Percentiles rank a stretch among this genome's conserved stretches.
These are phyloP conservation scores for Dendrophyllia cribrosa DNA, from an alignment of 64 coral and sea anemone species.

Conservation along the genomic window DNA sequence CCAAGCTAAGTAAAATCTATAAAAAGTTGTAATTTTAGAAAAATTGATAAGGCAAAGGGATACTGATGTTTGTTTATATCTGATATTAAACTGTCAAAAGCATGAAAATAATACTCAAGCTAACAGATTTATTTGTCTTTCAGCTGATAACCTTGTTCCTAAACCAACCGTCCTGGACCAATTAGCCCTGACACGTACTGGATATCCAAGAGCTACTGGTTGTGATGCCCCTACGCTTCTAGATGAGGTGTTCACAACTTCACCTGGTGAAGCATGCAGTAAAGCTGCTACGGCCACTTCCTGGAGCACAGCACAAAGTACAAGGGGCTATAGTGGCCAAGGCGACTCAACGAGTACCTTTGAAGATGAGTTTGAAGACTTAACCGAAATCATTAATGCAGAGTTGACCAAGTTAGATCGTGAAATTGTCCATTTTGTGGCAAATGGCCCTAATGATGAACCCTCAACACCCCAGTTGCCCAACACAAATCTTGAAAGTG, in stretches of 20 bases:
- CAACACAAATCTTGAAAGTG: not conserved
- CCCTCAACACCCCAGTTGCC: not conserved
- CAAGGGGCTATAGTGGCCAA: not conserved
- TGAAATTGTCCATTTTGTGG: slow-evolving; percentile 58
- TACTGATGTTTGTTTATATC: not conserved
- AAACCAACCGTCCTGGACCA: slow-evolving; percentile 54
- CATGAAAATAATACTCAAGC: not conserved
- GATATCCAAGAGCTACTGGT: slow-evolving; percentile 9
- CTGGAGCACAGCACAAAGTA: not conserved
- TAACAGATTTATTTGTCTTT: not conserved
- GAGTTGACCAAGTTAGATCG: slow-evolving; percentile 56
- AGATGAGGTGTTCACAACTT: slow-evolving; percentile 23
- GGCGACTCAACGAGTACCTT: slow-evolving; percentile 9
- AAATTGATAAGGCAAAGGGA: not conserved
- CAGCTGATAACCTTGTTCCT: slow-evolving; percentile 73
- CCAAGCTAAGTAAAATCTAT: not conserved
- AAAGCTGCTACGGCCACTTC: not conserved
- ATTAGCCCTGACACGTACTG: slow-evolving; percentile 50
- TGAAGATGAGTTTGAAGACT: slow-evolving; percentile 63
- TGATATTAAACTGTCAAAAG: not conserved
- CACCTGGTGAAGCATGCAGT: not conserved
- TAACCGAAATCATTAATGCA: slow-evolving; percentile 42
- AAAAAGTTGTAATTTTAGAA: not conserved
- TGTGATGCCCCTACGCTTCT: not conserved
- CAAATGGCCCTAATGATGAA: not conserved